Conservation (phyloP, 1,140 invertebrate species). For the Papilio machaon region DNA sequence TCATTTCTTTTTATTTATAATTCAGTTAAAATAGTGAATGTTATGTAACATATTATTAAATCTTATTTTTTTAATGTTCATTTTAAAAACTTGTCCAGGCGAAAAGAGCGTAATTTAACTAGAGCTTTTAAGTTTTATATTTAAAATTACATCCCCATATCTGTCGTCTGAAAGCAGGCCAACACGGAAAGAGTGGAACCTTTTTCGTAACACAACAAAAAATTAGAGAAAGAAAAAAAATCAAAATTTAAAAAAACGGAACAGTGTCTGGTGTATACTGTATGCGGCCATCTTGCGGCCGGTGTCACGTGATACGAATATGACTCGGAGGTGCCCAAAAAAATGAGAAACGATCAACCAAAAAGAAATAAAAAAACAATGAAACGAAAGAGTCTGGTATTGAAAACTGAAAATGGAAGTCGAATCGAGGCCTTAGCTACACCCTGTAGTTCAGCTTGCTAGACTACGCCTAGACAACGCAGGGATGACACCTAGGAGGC, state of each 20-base stretch:
- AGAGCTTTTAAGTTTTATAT: slow-evolving; percentile 27
- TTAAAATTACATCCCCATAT: slow-evolving; percentile 58
- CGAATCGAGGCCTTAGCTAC: slow-evolving; percentile 71
- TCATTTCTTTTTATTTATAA: neutral
- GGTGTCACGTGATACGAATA: slow-evolving; percentile 76
- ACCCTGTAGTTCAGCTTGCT: slow-evolving; percentile 63
- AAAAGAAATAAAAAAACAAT: slow-evolving; percentile 58
- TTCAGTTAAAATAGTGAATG: neutral
- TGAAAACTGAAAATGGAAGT: slow-evolving; percentile 55
- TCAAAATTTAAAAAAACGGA: slow-evolving; percentile 51
- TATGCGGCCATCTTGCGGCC: slow-evolving; percentile 59
- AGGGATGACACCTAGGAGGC: slow-evolving; percentile 59
- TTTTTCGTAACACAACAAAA: slow-evolving; percentile 54
- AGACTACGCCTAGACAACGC: slow-evolving; percentile 71
- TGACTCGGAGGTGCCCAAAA: slow-evolving; percentile 70
- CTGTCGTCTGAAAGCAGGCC: slow-evolving; percentile 71
- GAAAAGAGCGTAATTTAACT: slow-evolving; percentile 31
- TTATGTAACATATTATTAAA: neutral
- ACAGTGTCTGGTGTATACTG: slow-evolving; percentile 68
- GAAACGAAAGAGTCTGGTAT: slow-evolving; percentile 42
- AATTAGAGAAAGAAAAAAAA: slow-evolving; percentile 56
- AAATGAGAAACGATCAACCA: slow-evolving; percentile 58
- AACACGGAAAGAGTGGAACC: slow-evolving; percentile 66
- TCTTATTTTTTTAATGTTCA: neutral
- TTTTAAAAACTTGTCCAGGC: slow-evolving; percentile 1